Evolutionary conservation across 2,888 invertebrate genomes (phyloP).

Genomic region (Ochlodes sylvanus): DNA sequence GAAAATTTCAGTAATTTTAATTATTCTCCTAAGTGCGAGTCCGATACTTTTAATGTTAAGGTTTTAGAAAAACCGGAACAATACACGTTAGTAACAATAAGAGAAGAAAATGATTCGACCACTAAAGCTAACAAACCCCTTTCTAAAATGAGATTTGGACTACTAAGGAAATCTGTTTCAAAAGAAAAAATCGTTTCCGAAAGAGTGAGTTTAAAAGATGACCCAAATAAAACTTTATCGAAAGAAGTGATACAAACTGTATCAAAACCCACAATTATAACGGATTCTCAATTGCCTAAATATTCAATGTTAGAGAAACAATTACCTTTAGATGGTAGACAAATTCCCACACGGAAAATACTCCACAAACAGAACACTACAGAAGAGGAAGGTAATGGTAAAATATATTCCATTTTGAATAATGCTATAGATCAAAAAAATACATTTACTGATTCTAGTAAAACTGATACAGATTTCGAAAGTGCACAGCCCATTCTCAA

Average conservation of each 20-base stretch:
- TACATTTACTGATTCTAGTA: neutral
- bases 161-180: constrained; percentile 10
- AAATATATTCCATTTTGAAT: neutral
- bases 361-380: neutral
- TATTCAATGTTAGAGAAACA: no score
- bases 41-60: neutral
- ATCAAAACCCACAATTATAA: neutral
- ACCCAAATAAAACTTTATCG: neutral
- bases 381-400: neutral
- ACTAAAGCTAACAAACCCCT: neutral
- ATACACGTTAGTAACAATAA: constrained; percentile 24
- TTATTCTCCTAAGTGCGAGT: neutral
- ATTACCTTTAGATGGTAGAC: neutral
- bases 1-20: neutral
- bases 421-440: neutral
- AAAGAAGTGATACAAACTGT: neutral
- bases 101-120: constrained; percentile 1
- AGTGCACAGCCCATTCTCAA: constrained; percentile 3
- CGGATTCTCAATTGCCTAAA: no score
- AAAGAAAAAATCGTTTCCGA: neutral
- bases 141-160: constrained; percentile 21
- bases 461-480: neutral
- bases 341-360: constrained; percentile 1
- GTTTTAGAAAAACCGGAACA: constrained; percentile 18
- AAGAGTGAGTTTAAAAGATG: neutral